Base-by-base conservation (phyloP, 2,888 invertebrate genomes). In the Crossocerus cetratus region DNA sequence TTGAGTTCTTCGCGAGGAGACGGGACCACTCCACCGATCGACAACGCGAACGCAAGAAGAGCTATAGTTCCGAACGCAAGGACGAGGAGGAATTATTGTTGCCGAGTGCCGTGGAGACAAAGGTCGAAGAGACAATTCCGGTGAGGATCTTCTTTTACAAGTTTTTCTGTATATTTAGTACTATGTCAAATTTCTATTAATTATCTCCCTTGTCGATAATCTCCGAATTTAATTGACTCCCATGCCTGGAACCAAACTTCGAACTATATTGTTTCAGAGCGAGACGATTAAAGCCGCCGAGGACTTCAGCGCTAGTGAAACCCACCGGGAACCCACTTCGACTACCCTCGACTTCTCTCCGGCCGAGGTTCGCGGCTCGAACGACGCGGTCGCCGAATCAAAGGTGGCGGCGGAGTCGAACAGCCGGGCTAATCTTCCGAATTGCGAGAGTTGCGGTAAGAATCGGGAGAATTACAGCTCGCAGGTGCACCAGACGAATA, bases 1-100 rank as follows among this genome's bases (percentile, higher is more conserved):
- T 89, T 0, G 89, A 89, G 53, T 88, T 89, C 70, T 89, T 89
- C 45, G 86, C 83, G 0, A 78, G 86, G n/a, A 77, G 88, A 21
- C 82, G 83, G 32, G 86, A 87, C 64, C 81, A 65, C 21, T 59
- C 76, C 0, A 13, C 72, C 4, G 83, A 84, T 13, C 77, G 78
- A 8, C 65, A 73, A 0, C 53, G 69, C 4, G 78, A 78, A 2
- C 68, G 63, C 11, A 74, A 62, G 32, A 71, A 72, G 13, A 56
- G 20, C 22, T 71, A 72, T 8, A 21, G n/a, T 0, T 3, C 58
- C 11, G 77, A 82, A 18, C 14, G 8, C 5, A 5, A n/a, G 13
- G 22, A 11, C 0, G 22, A 11, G 0, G 73, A 73, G 5, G 63
- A 65, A n/a, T n/a, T n/a, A n/a, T n/a, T n/a, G n/a, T 23, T 65